Base-by-base conservation (phyloP, 2,113 vertebrate genomes). In the Cardinalis cardinalis region DNA sequence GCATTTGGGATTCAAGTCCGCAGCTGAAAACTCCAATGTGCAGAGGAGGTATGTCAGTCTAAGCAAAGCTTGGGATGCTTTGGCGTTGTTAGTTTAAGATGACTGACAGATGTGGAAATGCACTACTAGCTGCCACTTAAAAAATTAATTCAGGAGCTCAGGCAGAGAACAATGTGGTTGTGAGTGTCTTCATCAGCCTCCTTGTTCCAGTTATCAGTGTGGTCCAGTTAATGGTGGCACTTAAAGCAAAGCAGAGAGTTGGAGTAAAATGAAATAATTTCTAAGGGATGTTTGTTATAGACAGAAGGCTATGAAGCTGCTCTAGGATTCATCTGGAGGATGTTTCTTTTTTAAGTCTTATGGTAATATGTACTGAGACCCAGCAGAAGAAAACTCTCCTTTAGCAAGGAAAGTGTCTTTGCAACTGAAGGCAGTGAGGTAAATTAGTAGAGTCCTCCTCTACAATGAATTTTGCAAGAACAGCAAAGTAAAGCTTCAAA, bases 61-160 rank as follows among this genome's bases (percentile, higher is more conserved):
- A 61, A 90, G 93, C 58, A 82, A 69, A 61, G 66, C 84, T 76
- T 88, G 2, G 0, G 69, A 38, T 69, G 46, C 77, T 84, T 93
- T 92, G 77, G 25, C 5, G 3, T 69, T 82, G 65, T 86, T 93
- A 84, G 90, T 73, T 88, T 74, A 75, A 78, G 80, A 76, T 15
- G 15, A 94, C 61, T 94, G 92, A 90, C 93, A 90, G 76, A 88
- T 92, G 77, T 79, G 63, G 76, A 82, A 94, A 88, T 87, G 74
- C 34, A 10, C 76, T 88, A 20, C 48, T 65, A 75, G 80, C 86
- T 84, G 65, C 61, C 79, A 70, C 80, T 84, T 84, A 28, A 38
- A 32, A 72, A 90, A 84, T 60, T 34, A 64, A 60, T 75, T 86
- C 38, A 14, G 73, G 32, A 83, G 31, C 51, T 91, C 20, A 46